Evolutionary conservation across 1,140 invertebrate species (phyloP).

Genomic region (Macrobrachium nipponense): DNA sequence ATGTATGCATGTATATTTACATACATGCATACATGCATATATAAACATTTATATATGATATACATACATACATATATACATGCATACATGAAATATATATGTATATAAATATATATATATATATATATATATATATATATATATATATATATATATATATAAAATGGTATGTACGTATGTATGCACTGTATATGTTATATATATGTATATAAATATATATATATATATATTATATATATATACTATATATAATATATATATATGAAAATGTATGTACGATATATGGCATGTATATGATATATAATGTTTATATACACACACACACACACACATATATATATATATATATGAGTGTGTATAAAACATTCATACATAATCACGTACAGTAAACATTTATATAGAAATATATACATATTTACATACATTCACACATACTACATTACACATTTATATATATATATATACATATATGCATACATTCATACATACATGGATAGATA

Average conservation of each 20-base stretch:
- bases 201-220: constrained; percentile 1
- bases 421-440: background rate
- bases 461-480: background rate
- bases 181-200: too few relatives aligned
- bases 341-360: background rate
- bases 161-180: background rate
- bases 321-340: background rate
- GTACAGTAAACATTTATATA: too few relatives aligned
- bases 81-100: too few relatives aligned
- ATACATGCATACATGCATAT: background rate
- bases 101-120: background rate
- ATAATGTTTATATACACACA: background rate
- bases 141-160: too few relatives aligned
- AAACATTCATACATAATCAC: too few relatives aligned
- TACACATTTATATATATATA: constrained; percentile 11
- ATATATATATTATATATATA: background rate
- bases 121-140: constrained; percentile 6
- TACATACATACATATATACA: too few relatives aligned
- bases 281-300: too few relatives aligned
- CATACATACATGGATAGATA: background rate
- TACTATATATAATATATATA: constrained; percentile 6
- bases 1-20: background rate
- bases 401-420: background rate
- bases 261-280: too few relatives aligned
- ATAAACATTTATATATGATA: background rate